Evolutionary conservation across 2,797 vertebrate species (phyloP).

Genomic region (Megaceryle alcyon): DNA sequence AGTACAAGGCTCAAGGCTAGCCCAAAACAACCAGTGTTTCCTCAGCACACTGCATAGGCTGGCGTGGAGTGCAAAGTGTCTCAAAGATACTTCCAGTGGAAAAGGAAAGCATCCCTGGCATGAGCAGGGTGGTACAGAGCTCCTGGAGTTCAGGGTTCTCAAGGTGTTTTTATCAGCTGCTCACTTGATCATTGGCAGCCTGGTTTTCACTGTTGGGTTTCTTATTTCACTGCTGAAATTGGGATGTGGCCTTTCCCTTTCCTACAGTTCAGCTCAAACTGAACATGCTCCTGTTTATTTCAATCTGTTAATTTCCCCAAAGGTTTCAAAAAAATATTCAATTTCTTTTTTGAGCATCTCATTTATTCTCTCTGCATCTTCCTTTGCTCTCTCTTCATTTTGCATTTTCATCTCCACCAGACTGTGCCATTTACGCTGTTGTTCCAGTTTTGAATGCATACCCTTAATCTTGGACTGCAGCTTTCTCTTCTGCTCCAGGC

Average conservation of each 20-base stretch:
- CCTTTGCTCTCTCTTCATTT: conserved; percentile 74
- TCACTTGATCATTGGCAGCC: rapidly evolving
- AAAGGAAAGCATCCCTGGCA: not conserved
- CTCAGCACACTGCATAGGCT: not conserved
- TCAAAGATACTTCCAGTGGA: not conserved
- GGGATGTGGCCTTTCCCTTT: not conserved
- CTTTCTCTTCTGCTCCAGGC: conserved; percentile 79
- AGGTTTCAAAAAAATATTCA: conserved; percentile 84
- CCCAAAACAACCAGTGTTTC: not conserved
- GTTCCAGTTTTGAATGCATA: conserved; percentile 74
- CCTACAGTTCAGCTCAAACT: not conserved
- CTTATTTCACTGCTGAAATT: not conserved
- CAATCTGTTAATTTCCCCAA: conserved; percentile 81
- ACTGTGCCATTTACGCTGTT: conserved; percentile 77
- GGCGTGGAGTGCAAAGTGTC: not conserved
- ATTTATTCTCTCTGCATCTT: conserved; percentile 77
- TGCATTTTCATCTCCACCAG: conserved; percentile 73
- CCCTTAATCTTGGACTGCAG: conserved; percentile 75
- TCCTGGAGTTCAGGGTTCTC: not conserved
- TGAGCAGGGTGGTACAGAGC: not conserved
- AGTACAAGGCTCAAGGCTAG: not conserved
- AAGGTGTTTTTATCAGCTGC: rapidly evolving
- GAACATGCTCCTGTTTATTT: not conserved
- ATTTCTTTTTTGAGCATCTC: conserved; percentile 79
- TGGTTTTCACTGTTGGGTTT: not conserved